A percentile compares a stretch with the other conserved stretches of the same genome.
phyloP scores from a whole-genome alignment of 2,888 invertebrate species.

The Lepidonotus clava region DNA sequence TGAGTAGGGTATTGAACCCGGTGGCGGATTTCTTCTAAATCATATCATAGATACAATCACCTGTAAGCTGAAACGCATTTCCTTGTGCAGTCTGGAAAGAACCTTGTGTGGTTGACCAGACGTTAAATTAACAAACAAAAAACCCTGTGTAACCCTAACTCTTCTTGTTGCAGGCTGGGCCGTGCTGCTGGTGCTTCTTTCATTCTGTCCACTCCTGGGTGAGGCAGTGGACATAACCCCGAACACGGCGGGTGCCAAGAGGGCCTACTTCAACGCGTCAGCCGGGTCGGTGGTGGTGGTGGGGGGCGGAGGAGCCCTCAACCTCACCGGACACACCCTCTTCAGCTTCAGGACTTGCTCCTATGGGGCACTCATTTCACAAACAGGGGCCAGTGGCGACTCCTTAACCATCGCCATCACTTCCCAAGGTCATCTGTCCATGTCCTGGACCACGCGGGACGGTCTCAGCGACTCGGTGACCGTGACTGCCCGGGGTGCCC shows the following conservation, averaged over 20 bases:
- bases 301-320: background rate
- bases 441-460: conserved; percentile 10
- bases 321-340: conserved; percentile 14
- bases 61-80: too few species aligned
- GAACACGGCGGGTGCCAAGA: background rate
- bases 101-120: too few species aligned
- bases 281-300: background rate
- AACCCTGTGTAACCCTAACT: too few species aligned
- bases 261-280: conserved; percentile 34
- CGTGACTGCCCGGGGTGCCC: background rate
- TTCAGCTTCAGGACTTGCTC: conserved; percentile 59
- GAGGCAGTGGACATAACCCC: background rate
- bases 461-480: background rate
- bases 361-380: conserved; percentile 46
- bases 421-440: background rate
- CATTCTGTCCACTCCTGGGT: background rate
- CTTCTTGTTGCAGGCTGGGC: too few species aligned
- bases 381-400: conserved; percentile 52
- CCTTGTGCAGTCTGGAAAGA: too few species aligned
- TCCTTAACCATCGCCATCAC: conserved; percentile 39
- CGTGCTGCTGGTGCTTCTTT: background rate
- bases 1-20: too few species aligned
- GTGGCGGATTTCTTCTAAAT: too few species aligned
- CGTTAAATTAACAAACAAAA: too few species aligned
- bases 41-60: too few species aligned